Evolutionary conservation across 2,797 vertebrate species (phyloP).

Genomic region (Sphaeramia orbicularis): DNA sequence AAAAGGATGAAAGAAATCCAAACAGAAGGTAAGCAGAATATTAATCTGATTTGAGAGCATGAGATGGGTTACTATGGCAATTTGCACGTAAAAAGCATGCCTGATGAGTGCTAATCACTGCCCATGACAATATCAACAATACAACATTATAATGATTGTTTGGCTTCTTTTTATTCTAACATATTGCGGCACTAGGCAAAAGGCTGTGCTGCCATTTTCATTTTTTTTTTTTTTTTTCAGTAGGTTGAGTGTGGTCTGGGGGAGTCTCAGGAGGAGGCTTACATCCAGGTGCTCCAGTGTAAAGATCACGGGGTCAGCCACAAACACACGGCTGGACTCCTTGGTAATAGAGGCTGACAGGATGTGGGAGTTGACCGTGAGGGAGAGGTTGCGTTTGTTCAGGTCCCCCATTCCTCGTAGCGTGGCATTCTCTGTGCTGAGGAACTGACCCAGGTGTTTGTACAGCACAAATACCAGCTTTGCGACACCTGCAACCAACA

Average conservation of each 20-base stretch:
- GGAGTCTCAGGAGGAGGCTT: slow-evolving; percentile 79
- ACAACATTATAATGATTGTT: slow-evolving; percentile 9
- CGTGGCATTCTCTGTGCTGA: slow-evolving; percentile 96
- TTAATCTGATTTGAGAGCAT: not conserved
- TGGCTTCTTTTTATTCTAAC: slow-evolving; percentile 3
- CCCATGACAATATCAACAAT: not conserved
- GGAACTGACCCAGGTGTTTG: slow-evolving; percentile 96
- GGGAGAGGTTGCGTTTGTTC: slow-evolving; percentile 81
- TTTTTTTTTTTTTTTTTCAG: slow-evolving; percentile 37
- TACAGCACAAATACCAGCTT: slow-evolving; percentile 99
- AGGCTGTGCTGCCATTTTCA: slow-evolving; percentile 28
- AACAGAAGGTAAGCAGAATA: slow-evolving; percentile 13
- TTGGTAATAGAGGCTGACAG: slow-evolving; percentile 98
- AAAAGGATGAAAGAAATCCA: slow-evolving; percentile 6
- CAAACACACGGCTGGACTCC: slow-evolving; percentile 97
- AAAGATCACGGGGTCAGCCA: slow-evolving; percentile 95
- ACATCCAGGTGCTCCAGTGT: slow-evolving; percentile 97
- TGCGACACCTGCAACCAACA: slow-evolving; percentile 87
- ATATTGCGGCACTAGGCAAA: slow-evolving; percentile 18
- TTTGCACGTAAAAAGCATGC: slow-evolving; percentile 1
- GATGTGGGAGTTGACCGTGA: slow-evolving; percentile 98
- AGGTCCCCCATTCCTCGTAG: slow-evolving; percentile 85
- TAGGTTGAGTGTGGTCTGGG: slow-evolving; percentile 18
- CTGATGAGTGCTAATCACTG: slow-evolving; percentile 10
- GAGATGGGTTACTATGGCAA: slow-evolving; percentile 10